These are phyloP conservation scores for Neria commutata DNA, from an alignment of 2,888 invertebrate genomes.

Conservation along the genomic window DNA sequence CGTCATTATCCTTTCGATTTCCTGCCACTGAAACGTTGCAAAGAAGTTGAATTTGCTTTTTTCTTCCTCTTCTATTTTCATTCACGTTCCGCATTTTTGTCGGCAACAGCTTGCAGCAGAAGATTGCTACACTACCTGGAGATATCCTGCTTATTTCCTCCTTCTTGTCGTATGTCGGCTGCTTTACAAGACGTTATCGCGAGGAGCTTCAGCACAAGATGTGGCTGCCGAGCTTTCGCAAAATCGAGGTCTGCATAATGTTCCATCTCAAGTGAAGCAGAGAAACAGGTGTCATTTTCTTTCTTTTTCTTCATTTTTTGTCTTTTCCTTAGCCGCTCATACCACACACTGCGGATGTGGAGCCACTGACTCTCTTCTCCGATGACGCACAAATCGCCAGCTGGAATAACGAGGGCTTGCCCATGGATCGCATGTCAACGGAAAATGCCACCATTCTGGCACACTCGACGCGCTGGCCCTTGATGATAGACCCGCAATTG, in stretches of 20 bases:
- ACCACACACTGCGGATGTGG: slow-evolving; percentile 79
- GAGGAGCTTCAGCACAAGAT: slow-evolving; percentile 77
- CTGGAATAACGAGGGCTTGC: slow-evolving; percentile 95
- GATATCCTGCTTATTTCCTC: slow-evolving; percentile 89
- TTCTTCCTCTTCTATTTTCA: slow-evolving; percentile 37
- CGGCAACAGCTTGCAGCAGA: slow-evolving; percentile 68
- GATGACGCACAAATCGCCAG: slow-evolving; percentile 91
- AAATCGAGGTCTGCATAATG: slow-evolving; percentile 64
- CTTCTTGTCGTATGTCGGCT: slow-evolving; percentile 94
- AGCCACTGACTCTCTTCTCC: slow-evolving; percentile 81
- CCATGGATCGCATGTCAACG: slow-evolving; percentile 91
- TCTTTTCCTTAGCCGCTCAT: slow-evolving; percentile 68
- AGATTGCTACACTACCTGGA: slow-evolving; percentile 85
- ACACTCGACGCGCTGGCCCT: slow-evolving; percentile 91
- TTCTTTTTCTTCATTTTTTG: neutral
- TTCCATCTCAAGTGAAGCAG: neutral
- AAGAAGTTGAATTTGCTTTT: slow-evolving; percentile 40
- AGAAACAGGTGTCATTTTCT: neutral
- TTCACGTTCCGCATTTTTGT: neutral
- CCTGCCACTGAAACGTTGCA: slow-evolving; percentile 45
- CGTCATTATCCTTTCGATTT: slow-evolving; percentile 49
- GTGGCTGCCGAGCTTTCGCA: slow-evolving; percentile 82
- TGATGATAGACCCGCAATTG: slow-evolving; percentile 94
- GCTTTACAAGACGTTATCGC: slow-evolving; percentile 87
- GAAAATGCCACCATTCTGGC: slow-evolving; percentile 94